Base-by-base conservation (phyloP, 2,113 vertebrate genomes). In the Emydura subglobosa region DNA sequence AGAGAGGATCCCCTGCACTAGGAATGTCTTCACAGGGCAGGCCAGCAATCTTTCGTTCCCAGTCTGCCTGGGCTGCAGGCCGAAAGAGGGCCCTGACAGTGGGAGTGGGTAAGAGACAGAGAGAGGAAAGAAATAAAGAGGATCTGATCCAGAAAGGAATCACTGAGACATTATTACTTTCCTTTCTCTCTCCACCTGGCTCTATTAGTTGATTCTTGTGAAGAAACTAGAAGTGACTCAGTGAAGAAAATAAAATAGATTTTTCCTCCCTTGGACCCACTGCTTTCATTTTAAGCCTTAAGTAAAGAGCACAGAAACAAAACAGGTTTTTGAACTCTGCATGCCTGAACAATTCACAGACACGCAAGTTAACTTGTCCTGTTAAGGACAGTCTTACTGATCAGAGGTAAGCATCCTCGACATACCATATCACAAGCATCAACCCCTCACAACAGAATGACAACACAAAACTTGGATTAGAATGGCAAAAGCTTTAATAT, bases 381-480 rank as follows among this genome's bases (percentile, higher is more conserved):
- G 65, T 85, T 74, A 87, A 94, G 42, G 49, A 96, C 34, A 94
- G n/a, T n/a, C 72, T 91, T 22, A 95, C 57, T 44, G 6, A 34
- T 8, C 34, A 82, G 50, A 55, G 5, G 34, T 21, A 89, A 88
- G 93, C 7, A 84, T 49, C 85, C 65, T 87, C 54, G 49, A 85
- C 22, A 91, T 7, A 57, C 54, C 29, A 27, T 51, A 90, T 34
- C 78, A 72, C 3, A 91, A 95, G 84, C 39, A 82, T 42, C 87
- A 44, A 50, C 10, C 83, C 76, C 12, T 5, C 57, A 86, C 90
- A 93, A 95, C 82, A 85, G 81, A 97, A 92, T 74, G 96, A 96
- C 91, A 92, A 96, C 89, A 95, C 85, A 95, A 53, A 96, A 95
- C 90, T 91, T 87, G 65, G 79, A 19, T 87, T 91, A 95, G 94